Evolutionary conservation across 2,797 vertebrate genomes (phyloP), one percentile per base, ranked within the genome.

Genomic region (Intellagama lesueurii): DNA sequence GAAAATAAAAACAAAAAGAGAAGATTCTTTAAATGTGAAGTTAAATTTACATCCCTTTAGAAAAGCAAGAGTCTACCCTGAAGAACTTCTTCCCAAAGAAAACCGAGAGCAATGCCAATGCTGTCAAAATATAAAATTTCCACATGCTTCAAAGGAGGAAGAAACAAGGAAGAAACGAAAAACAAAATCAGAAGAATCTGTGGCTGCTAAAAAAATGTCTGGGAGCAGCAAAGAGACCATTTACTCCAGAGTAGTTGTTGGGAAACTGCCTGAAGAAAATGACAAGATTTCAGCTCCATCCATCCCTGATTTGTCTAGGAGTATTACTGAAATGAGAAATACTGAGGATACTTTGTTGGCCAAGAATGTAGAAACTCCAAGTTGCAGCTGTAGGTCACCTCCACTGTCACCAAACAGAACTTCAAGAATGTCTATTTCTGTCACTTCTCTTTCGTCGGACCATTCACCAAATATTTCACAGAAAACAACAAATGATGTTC

Each of bases 51-150:
- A 97, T 79, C 98, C 97, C 1, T 95, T 98, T 22, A 94, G 92
- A 86, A 98, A 97, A 96, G 94, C 91, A 81, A 98, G 95, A 96
- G 93, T 99, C 87, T 96, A 98, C 83, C 97, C 98, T 0, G 96
- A 95, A 83, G 96, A 93, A 56, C 70, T 5, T 76, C 17, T 44
- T 64, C 32, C 26, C 7, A 69, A 90, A 79, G 84, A 90, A 90
- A 95, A 94, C 22, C 14, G 14, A 49, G 73, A 78, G 7, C 60
- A 78, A 60, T 76, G n/a, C 47, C 32, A 60, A 6, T 30, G n/a
- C 3, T 70, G 35, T 66, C 88, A 86, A 89, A n/a, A 1, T 26
- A 85, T 84, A 26, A 60, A 86, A 44, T n/a, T 68, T 5, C 11
- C 85, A 47, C 70, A 73, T 64, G 5, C 28, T 60, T 89, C 91